Base-by-base conservation (phyloP, 2,888 invertebrate genomes). In the Leuctra nigra region DNA sequence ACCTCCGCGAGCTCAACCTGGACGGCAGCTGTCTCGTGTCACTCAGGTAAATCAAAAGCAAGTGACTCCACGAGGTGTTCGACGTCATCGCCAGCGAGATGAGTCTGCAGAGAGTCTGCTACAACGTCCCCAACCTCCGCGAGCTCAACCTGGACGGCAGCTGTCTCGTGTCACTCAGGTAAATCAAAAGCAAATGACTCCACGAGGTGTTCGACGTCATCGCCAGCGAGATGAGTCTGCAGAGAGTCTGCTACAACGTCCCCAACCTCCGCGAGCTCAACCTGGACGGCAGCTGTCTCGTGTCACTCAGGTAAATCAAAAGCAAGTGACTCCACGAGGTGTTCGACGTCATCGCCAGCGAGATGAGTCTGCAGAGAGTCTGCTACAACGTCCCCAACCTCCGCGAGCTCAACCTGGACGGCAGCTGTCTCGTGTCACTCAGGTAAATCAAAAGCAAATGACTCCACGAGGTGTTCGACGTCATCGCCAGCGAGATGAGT, bases 21-120 rank as follows among this genome's bases (percentile, higher is more conserved):
- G 83, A 84, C 59, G 86, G 86, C 24, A 86, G 86, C 63, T 79
- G 80, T 6, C 69, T 87, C 1, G 74, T 77, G 4, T 83, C 86
- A 0, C 68, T 87, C 46, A 73, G 66, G 66, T 66, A 59, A 44
- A 6, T 6, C 16, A 41, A 13, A 41, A 41, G n/a, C n/a, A n/a
- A n/a, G n/a, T n/a, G 13, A 3, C 74, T 77, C 54, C 73, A 73
- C 11, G 74, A 75, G 29, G 75, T 78, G 1, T 77, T 80, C 2
- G 76, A 79, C 60, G 83, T 86, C 4, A 78, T 86, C 9, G 81
- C 85, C 0, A 78, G 81, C 57, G 77, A 81, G 55, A 75, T 84
- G 4, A 83, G 83, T 18, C 67, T 86, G 41, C 80, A 84, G 39
- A 73, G 84, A 22, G 70, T 86, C 1, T 76, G 81, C 39, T 70